phyloP scores from a whole-genome alignment of 2,888 invertebrate genomes.

The Lithophane leautieri region DNA sequence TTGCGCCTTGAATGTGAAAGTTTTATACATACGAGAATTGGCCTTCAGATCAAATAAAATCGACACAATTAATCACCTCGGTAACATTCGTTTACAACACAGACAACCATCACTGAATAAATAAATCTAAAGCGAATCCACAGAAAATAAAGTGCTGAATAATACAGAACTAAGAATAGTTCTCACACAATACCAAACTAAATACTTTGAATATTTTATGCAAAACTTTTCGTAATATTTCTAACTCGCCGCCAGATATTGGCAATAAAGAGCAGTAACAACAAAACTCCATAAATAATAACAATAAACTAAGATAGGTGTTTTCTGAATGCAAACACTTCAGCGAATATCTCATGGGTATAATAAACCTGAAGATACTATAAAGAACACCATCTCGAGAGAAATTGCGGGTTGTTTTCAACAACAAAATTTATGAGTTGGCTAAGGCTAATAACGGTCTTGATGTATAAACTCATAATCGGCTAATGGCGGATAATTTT shows the following conservation, averaged over 20 bases:
- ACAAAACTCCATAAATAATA: constrained; percentile 59
- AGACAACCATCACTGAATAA: constrained; percentile 16
- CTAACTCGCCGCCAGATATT: constrained; percentile 32
- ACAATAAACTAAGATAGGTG: constrained; percentile 63
- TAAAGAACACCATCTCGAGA: constrained; percentile 59
- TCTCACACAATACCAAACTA: constrained; percentile 29
- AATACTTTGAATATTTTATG: constrained; percentile 40
- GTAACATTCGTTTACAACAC: background rate
- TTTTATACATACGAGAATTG: too few relatives aligned
- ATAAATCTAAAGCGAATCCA: constrained; percentile 6
- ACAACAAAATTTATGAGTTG: constrained; percentile 55
- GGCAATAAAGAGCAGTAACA: constrained; percentile 51
- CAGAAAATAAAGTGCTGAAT: constrained; percentile 28
- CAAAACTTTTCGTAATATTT: constrained; percentile 43
- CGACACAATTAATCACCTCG: constrained; percentile 12
- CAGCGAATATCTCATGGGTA: constrained; percentile 57
- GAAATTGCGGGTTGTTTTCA: constrained; percentile 60
- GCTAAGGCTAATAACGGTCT: constrained; percentile 51
- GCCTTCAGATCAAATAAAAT: constrained; percentile 23
- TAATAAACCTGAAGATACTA: constrained; percentile 61
- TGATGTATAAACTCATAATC: constrained; percentile 44
- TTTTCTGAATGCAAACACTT: constrained; percentile 59
- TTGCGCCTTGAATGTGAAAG: too few relatives aligned
- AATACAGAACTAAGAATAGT: constrained; percentile 30
- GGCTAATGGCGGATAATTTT: constrained; percentile 25